Evolutionary conservation across 64 coral and sea anemone genomes (phyloP).

Genomic region (Stichodactyla mertensii): DNA sequence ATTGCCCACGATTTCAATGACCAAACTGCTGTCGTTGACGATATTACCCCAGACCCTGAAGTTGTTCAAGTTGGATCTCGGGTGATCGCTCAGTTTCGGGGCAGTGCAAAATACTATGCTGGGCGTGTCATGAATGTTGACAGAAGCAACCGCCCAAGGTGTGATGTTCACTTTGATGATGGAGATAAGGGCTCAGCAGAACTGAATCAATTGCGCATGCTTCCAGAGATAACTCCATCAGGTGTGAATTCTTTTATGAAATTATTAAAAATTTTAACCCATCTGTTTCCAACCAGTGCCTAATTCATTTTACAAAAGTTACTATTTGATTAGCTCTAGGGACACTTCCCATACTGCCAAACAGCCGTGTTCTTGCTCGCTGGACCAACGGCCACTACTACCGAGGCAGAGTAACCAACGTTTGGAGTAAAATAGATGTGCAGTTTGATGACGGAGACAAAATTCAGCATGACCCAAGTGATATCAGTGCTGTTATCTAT

Average conservation of each 20-base stretch:
- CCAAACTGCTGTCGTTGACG: constrained; percentile 34
- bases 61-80: constrained; percentile 27
- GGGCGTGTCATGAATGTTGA: constrained; percentile 22
- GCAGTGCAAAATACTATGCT: constrained; percentile 27
- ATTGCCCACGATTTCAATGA: constrained; percentile 40
- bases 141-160: neutral
- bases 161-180: constrained; percentile 36
- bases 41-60: constrained; percentile 27
- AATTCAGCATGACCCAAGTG: constrained; percentile 49
- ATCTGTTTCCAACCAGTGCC: too few relatives aligned
- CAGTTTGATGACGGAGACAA: constrained; percentile 74
- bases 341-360: constrained; percentile 1
- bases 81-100: constrained; percentile 49
- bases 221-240: neutral
- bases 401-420: constrained; percentile 42
- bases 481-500: constrained; percentile 54
- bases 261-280: neutral
- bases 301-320: too few relatives aligned
- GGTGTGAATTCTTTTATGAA: neutral
- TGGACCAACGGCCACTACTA: constrained; percentile 76
- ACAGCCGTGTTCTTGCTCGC: constrained; percentile 55
- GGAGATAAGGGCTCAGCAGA: constrained; percentile 9
- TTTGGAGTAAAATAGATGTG: constrained; percentile 51
- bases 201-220: constrained; percentile 12
- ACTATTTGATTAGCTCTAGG: constrained; percentile 1